Conservation (phyloP, 2,888 invertebrate species). For the Tribolium freemani region DNA sequence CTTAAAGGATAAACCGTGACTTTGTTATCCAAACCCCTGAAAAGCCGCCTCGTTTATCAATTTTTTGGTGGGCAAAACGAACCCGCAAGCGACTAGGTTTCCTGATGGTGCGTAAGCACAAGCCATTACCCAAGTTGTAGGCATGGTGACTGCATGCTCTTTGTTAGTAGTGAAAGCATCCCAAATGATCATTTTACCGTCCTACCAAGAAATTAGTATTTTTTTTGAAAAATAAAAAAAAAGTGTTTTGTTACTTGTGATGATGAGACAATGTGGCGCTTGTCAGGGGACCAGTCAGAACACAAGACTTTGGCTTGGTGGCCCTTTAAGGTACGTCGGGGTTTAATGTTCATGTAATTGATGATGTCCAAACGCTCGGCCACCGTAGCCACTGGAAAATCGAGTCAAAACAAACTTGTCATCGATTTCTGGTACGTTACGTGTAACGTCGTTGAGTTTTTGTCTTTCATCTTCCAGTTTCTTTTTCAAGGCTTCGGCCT, state of each 20-base stretch:
- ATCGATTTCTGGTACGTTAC: conserved; percentile 72
- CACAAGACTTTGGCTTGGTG: conserved; percentile 99
- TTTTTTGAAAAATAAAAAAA: conserved; percentile 3
- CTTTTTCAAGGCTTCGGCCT: conserved; percentile 93
- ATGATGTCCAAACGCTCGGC: conserved; percentile 93
- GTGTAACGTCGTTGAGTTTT: conserved; percentile 96
- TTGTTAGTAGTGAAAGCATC: conserved; percentile 98
- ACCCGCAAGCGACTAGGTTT: conserved; percentile 95
- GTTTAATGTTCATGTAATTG: conserved; percentile 92
- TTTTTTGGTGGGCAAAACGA: conserved; percentile 47
- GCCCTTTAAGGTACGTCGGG: conserved; percentile 94
- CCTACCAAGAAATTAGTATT: conserved; percentile 72
- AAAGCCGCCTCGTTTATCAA: conserved; percentile 51
- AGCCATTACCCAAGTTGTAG: conserved; percentile 98
- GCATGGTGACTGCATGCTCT: conserved; percentile 96
- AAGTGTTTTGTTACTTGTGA: conserved; percentile 79
- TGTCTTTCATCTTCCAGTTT: conserved; percentile 97
- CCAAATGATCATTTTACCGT: conserved; percentile 98
- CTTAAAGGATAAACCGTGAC: conserved; percentile 97
- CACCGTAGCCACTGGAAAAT: conserved; percentile 84
- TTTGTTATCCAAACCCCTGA: conserved; percentile 97
- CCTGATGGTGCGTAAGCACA: conserved; percentile 97
- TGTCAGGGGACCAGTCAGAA: conserved; percentile 97
- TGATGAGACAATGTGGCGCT: conserved; percentile 95
- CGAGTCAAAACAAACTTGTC: background rate